Conservation (phyloP, 2,113 vertebrate genomes). For the Phalacrocorax pelagicus region DNA sequence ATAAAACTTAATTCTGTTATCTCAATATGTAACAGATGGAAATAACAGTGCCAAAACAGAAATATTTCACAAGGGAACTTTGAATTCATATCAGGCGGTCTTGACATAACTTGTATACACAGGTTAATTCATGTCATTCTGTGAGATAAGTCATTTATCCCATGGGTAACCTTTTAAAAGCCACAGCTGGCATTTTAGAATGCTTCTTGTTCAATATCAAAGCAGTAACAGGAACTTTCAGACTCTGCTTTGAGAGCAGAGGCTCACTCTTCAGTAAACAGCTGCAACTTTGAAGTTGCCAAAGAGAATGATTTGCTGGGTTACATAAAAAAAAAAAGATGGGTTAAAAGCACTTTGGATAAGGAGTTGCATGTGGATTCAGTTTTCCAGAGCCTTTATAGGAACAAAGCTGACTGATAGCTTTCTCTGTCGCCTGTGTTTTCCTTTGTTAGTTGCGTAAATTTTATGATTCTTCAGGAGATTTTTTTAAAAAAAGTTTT, state of each 20-base stretch:
- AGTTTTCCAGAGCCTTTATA: not conserved
- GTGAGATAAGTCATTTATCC: slow-evolving; percentile 69
- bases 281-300: slow-evolving; percentile 73
- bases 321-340: slow-evolving; percentile 51
- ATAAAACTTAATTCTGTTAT: not conserved
- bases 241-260: slow-evolving; percentile 38
- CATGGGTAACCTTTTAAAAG: slow-evolving; percentile 66
- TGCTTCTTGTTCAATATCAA: slow-evolving; percentile 68
- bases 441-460: not conserved
- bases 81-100: slow-evolving; percentile 38
- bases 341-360: slow-evolving; percentile 18
- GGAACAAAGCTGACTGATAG: not conserved
- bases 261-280: slow-evolving; percentile 61
- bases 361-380: not conserved
- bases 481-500: not conserved
- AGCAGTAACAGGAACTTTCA: slow-evolving; percentile 61
- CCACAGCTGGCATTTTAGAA: slow-evolving; percentile 72
- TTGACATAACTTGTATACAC: slow-evolving; percentile 59
- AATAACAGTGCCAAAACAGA: not conserved
- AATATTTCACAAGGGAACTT: slow-evolving; percentile 33
- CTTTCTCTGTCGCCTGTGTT: not conserved
- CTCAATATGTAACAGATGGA: slow-evolving; percentile 28
- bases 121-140: slow-evolving; percentile 68
- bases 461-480: not conserved
- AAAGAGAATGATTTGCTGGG: slow-evolving; percentile 61